Evolutionary conservation across 2,888 invertebrate genomes (phyloP).

Genomic region (Seira ritae): DNA sequence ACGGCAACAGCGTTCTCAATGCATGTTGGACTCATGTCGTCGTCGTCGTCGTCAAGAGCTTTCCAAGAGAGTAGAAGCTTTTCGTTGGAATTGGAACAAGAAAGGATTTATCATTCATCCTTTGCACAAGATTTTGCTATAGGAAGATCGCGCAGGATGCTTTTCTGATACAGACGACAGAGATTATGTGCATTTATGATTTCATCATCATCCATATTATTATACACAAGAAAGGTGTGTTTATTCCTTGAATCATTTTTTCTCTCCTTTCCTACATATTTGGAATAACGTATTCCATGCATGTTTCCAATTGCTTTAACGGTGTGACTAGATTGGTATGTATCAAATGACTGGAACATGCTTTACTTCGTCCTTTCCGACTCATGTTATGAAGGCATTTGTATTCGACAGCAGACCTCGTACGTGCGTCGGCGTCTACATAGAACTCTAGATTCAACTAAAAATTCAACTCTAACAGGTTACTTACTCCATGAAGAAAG

Average conservation of each 20-base stretch:
- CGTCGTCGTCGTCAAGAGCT: too few species aligned
- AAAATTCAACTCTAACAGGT: conserved; percentile 40
- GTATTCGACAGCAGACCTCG: conserved; percentile 34
- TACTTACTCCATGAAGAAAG: conserved; percentile 25
- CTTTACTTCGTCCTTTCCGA: conserved; percentile 37
- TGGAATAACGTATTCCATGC: conserved; percentile 34
- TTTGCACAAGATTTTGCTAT: too few species aligned
- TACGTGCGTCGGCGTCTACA: background rate
- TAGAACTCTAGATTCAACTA: background rate
- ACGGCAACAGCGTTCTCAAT: too few species aligned
- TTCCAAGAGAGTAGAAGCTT: too few species aligned
- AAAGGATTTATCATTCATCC: too few species aligned
- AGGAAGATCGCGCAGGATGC: too few species aligned
- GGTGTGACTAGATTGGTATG: conserved; percentile 53
- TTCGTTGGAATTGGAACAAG: too few species aligned
- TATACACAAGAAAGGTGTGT: conserved; percentile 5
- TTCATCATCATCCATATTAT: too few species aligned
- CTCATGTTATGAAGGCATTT: conserved; percentile 44
- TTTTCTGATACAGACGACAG: too few species aligned
- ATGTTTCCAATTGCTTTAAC: conserved; percentile 54
- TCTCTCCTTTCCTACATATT: conserved; percentile 1
- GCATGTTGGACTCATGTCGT: too few species aligned
- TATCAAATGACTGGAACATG: conserved; percentile 51
- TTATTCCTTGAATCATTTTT: conserved; percentile 11
- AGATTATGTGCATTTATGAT: too few species aligned